Percentiles rank a stretch among this genome's conserved stretches.
phyloP scores from a whole-genome alignment of 2,113 vertebrate genomes.

The Caloenas nicobarica region DNA sequence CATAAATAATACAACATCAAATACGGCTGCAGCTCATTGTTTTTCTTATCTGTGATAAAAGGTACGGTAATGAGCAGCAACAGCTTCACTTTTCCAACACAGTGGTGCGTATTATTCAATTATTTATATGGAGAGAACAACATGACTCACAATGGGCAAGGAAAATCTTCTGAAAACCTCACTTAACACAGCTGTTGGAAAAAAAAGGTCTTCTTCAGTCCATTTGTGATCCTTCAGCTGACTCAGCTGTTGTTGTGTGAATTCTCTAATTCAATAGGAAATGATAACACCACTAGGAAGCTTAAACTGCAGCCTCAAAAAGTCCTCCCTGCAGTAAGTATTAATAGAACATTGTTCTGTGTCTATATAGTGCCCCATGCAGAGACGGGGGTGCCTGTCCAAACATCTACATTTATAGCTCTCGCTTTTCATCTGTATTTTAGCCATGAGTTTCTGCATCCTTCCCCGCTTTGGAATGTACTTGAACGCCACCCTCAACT shows the following conservation, averaged over 20 bases:
- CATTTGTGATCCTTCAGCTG: not conserved
- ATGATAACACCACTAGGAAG: not conserved
- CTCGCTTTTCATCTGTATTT: not conserved
- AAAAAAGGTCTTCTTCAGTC: not conserved
- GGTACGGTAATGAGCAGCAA: not conserved
- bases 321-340: not conserved
- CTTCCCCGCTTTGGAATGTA: not conserved
- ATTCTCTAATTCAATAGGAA: not conserved
- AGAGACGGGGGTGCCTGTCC: not conserved
- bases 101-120: not conserved
- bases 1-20: not conserved
- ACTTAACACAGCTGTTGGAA: not conserved
- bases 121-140: not conserved
- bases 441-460: not conserved
- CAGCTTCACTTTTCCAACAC: not conserved
- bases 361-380: rapidly evolving
- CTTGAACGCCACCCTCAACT: not conserved
- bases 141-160: not conserved
- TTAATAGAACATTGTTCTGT: not conserved
- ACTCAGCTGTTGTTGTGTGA: not conserved
- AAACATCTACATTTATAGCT: not conserved
- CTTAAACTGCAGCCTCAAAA: not conserved
- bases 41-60: not conserved
- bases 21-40: not conserved
- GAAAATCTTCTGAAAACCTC: not conserved